Conservation (phyloP, 2,797 vertebrate species). For the Podarcis lilfordi region DNA sequence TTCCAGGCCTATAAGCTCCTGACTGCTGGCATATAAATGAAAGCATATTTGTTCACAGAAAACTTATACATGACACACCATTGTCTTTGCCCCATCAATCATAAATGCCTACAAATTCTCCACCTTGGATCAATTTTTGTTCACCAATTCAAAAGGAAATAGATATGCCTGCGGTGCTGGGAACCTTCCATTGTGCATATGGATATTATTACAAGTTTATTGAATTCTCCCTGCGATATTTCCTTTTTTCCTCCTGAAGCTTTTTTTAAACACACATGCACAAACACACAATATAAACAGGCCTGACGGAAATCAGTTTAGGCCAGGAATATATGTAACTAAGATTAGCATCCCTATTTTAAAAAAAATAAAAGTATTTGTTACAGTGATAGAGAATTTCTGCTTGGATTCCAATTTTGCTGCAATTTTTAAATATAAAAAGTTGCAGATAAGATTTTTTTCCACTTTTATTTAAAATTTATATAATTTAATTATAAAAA, state of each 20-base stretch:
- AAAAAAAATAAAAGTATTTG: neutral
- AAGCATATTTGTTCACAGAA: constrained; percentile 72
- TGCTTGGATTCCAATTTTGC: neutral
- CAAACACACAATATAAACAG: neutral
- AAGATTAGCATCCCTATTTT: neutral
- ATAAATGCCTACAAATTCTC: constrained; percentile 95
- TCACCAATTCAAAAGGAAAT: constrained; percentile 95
- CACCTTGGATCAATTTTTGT: constrained; percentile 99
- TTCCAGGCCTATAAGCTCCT: constrained; percentile 61
- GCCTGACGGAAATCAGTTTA: neutral
- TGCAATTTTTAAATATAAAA: too few relatives aligned
- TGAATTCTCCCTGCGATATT: constrained; percentile 69
- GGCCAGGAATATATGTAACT: neutral
- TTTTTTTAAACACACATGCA: constrained; percentile 43
- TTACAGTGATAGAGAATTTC: neutral
- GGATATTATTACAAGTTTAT: constrained; percentile 82
- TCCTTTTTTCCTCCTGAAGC: constrained; percentile 50
- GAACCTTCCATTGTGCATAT: constrained; percentile 89
- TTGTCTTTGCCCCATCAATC: constrained; percentile 92
- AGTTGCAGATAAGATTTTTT: neutral
- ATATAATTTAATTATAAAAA: too few relatives aligned
- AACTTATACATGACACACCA: constrained; percentile 80
- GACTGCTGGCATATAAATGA: constrained; percentile 64
- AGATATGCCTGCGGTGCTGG: constrained; percentile 82
- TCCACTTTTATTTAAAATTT: too few relatives aligned